Percentiles rank a stretch among this genome's conserved stretches.
These are phyloP conservation scores for Pachliopta kotzebuea DNA, from an alignment of 2,888 invertebrate species.

Conservation along the genomic window DNA sequence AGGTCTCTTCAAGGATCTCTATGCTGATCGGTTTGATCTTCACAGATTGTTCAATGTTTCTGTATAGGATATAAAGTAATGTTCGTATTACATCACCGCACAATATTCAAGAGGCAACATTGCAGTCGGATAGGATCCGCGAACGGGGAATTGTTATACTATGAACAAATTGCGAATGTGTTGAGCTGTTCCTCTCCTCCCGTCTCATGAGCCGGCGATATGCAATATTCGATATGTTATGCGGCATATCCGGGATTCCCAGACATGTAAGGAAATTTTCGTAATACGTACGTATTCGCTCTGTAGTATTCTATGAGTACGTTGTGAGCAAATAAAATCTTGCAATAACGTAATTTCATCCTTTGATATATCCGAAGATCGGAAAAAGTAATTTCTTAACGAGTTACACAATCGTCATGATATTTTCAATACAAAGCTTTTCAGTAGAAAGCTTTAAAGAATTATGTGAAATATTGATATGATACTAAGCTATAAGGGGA, in stretches of 20 bases:
- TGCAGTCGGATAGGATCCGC: conserved; percentile 9
- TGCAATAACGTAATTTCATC: no score
- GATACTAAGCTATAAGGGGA: no score
- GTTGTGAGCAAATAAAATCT: no score
- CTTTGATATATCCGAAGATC: no score
- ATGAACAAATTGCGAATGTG: conserved; percentile 35
- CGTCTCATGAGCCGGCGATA: conserved; percentile 35
- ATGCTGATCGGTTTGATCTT: no score
- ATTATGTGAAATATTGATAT: no score
- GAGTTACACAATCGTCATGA: no score
- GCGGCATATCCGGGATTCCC: conserved; percentile 58
- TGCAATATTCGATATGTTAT: conserved; percentile 48
- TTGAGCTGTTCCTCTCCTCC: conserved; percentile 38
- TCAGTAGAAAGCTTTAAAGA: no score
- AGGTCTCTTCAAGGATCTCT: no score
- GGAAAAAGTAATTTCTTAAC: no score
- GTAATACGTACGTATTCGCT: conserved; percentile 1
- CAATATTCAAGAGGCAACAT: conserved; percentile 1
- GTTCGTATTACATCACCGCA: not conserved
- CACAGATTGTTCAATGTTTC: no score
- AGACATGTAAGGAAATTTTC: conserved; percentile 39
- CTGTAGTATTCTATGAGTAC: not conserved
- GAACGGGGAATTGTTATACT: conserved; percentile 28
- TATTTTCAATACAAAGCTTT: no score
- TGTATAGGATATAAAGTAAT: not conserved